These are phyloP conservation scores for Diplosoma virens DNA, from an alignment of 23 tunicate genomes.

Conservation along the genomic window DNA sequence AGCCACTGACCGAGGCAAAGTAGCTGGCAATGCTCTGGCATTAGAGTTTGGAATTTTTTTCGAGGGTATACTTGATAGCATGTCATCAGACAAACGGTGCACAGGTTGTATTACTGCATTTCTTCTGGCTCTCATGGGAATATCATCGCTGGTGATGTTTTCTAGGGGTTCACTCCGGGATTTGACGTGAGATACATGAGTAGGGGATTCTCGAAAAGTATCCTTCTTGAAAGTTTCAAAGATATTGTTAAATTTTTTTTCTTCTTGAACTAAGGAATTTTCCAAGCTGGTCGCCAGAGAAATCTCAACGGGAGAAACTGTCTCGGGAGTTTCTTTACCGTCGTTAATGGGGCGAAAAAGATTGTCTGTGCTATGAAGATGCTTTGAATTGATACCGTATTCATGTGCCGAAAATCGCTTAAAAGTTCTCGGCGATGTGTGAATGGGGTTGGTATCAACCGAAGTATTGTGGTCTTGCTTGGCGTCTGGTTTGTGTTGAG, in stretches of 20 bases:
- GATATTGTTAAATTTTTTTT: slow-evolving; percentile 54
- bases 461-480: too few species aligned
- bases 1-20: slow-evolving; percentile 36
- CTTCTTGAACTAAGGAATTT: slow-evolving; percentile 31
- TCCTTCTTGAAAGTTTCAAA: slow-evolving; percentile 47
- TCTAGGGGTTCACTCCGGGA: background rate
- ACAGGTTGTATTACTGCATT: background rate
- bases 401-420: background rate
- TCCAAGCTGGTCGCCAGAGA: background rate
- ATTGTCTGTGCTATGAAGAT: background rate
- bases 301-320: background rate
- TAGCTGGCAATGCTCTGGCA: slow-evolving; percentile 29
- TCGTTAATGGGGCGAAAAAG: background rate
- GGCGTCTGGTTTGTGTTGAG: too few species aligned
- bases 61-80: too few species aligned
- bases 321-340: background rate
- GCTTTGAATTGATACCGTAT: background rate
- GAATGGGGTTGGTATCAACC: background rate
- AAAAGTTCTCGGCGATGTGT: background rate
- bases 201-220: background rate
- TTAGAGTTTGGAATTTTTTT: slow-evolving; percentile 26
- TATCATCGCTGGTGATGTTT: background rate
- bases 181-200: background rate
- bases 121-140: background rate
- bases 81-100: background rate